phyloP scores from a whole-genome alignment of 2,797 vertebrate species.

The Poecilia picta region DNA sequence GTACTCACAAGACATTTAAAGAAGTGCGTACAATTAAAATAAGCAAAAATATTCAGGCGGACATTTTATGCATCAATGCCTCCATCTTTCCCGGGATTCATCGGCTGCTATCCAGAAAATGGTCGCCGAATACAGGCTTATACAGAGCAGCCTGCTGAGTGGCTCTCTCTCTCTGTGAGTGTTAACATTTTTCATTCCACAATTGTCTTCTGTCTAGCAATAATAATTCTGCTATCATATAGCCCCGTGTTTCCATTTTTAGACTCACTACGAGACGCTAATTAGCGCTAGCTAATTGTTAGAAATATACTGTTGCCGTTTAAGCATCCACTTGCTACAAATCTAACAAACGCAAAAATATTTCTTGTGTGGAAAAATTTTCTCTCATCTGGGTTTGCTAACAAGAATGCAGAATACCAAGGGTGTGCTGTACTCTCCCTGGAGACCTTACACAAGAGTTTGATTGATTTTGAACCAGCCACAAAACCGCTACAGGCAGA shows the following conservation, averaged over 20 bases:
- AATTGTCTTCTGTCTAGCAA: background rate
- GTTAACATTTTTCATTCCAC: background rate
- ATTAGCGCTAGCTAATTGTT: background rate
- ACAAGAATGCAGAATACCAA: background rate
- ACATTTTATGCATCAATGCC: background rate
- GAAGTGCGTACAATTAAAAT: too few relatives aligned
- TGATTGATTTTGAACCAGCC: background rate
- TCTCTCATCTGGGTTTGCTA: background rate
- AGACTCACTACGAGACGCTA: background rate
- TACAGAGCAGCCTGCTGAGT: background rate
- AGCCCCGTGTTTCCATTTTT: background rate
- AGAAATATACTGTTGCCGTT: background rate
- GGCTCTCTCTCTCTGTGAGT: background rate
- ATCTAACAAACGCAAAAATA: background rate
- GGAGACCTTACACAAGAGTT: background rate
- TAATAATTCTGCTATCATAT: background rate
- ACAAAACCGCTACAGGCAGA: background rate
- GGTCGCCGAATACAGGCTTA: background rate
- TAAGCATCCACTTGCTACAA: background rate
- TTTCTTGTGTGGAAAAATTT: background rate
- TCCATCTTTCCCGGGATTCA: background rate
- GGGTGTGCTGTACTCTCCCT: background rate
- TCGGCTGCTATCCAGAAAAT: background rate
- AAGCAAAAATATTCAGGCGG: too few relatives aligned
- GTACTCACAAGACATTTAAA: too few relatives aligned